Evolutionary conservation across 1,140 invertebrate genomes (phyloP), one percentile per base, ranked within the genome.

Genomic region (Oryctes rhinoceros): DNA sequence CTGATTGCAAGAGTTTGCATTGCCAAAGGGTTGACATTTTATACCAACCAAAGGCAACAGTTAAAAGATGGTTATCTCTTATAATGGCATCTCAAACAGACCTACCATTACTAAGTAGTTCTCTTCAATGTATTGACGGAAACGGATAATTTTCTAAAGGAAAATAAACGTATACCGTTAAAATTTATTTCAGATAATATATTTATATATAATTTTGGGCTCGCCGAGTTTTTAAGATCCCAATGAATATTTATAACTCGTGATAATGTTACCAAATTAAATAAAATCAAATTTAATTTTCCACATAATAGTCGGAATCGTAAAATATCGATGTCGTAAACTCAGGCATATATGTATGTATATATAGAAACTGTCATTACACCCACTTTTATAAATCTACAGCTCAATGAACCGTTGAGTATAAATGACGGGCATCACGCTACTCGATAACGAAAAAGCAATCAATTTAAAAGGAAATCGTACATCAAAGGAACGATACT

Each of bases 241-340:
- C 37, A 24, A 71, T 71, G 65, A 71, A 71, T 71, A 71, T 71
- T 71, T 71, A 71, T 35, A 9, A 37, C 7, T 15, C 13, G 39
- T 44, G 53, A 15, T 71, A 24, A 71, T 15, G 20, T 24, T 35
- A 15, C 20, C 20, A 71, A 71, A 71, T 71, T 30, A 71, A 30
- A 71, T 71, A 24, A 62, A 71, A 71, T 71, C 65, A 24, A 30
- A 7, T 44, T 71, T 71, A 71, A 71, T 71, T 71, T 37, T 35
- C 18, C 37, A 71, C 30, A 71, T 71, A 37, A 35, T 9, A 20
- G 65, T 3, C 24, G 65, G 65, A 20, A 37, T 71, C 65, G 13
- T 71, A 9, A 35, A 71, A 71, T 35, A 59, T 59, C 53, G 35
- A 13, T 15, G 35, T 24, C 65, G 65, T 35, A 71, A 71, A 71